Conservation (phyloP, 2,113 vertebrate species). For the Amazona guildingii region DNA sequence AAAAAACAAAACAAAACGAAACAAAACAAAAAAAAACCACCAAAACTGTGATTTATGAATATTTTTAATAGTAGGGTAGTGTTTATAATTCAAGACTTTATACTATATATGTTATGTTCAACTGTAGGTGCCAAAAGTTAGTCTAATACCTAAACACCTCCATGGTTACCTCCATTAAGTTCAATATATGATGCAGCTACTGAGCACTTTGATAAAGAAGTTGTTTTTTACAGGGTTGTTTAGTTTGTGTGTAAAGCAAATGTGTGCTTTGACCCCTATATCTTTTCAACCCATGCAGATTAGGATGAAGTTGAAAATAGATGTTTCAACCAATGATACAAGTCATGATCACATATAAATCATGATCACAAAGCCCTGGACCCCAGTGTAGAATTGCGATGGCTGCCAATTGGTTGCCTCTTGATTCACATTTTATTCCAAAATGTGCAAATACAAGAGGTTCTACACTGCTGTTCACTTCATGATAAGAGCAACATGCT, state of each 20-base stretch:
- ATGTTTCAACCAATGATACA: background rate
- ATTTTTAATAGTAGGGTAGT: background rate
- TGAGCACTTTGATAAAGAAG: background rate
- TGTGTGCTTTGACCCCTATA: background rate
- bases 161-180: background rate
- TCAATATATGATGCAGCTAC: background rate
- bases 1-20: background rate
- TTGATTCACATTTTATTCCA: background rate
- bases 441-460: background rate
- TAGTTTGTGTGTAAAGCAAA: background rate
- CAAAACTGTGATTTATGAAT: background rate
- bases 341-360: background rate
- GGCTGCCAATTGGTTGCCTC: background rate
- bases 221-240: background rate
- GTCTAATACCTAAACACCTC: background rate
- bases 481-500: background rate
- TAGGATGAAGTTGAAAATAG: background rate
- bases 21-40: background rate
- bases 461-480: background rate
- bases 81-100: background rate
- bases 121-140: background rate
- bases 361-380: background rate
- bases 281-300: background rate
- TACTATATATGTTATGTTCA: background rate
- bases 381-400: background rate